Percentiles rank a stretch among this genome's conserved stretches.
Conservation (phyloP, 2,888 invertebrate species). For the Apotomis betuletana region DNA sequence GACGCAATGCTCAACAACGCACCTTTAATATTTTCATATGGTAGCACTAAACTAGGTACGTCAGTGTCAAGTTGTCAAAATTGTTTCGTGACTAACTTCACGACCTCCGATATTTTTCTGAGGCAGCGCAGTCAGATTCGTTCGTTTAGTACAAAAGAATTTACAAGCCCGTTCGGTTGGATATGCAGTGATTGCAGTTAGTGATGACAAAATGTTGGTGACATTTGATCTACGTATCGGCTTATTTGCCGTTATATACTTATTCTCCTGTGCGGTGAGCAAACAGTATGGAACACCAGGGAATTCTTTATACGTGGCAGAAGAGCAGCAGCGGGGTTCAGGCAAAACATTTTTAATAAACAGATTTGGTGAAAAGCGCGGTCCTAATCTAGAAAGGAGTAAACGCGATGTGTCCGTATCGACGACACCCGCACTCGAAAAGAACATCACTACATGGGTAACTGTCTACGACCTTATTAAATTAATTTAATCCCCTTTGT, state of each 20-base stretch:
- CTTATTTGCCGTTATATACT: conserved; percentile 62
- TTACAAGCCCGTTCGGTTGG: conserved; percentile 31
- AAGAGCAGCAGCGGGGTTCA: conserved; percentile 52
- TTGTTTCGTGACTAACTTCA: conserved; percentile 31
- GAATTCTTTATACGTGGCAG: conserved; percentile 70
- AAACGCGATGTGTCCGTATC: conserved; percentile 68
- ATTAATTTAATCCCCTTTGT: conserved; percentile 60
- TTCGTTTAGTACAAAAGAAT: conserved; percentile 37
- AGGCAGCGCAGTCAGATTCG: conserved; percentile 15
- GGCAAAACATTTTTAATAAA: conserved; percentile 67
- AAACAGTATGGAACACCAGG: conserved; percentile 62
- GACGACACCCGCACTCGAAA: conserved; percentile 60
- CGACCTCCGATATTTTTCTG: conserved; percentile 28
- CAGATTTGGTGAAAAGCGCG: conserved; percentile 54
- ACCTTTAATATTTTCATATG: neutral
- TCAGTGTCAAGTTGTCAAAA: conserved; percentile 36
- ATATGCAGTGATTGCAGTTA: conserved; percentile 57
- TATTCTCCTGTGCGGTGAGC: conserved; percentile 61
- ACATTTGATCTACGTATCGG: conserved; percentile 64
- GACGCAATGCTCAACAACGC: too few species aligned
- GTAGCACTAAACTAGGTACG: conserved; percentile 14
- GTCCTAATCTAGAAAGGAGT: conserved; percentile 59
- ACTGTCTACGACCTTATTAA: conserved; percentile 66
- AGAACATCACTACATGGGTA: conserved; percentile 81
- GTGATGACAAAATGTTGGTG: conserved; percentile 79